Evolutionary conservation across 2,888 invertebrate species (phyloP).

Genomic region (Acronicta psi): DNA sequence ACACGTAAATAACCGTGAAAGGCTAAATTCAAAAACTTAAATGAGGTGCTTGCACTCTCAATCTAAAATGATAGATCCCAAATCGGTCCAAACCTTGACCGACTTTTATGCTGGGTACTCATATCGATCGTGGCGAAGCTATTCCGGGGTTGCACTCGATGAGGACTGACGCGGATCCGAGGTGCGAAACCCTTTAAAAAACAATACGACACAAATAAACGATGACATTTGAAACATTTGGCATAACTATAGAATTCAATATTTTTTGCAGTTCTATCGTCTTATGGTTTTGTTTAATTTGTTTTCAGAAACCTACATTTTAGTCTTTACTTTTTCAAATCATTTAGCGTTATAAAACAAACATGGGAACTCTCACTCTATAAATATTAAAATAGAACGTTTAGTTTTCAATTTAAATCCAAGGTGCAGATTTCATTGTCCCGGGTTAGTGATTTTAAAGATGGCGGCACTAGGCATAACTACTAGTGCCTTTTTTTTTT

Average conservation of each 20-base stretch:
- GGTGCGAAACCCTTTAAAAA: slow-evolving; percentile 43
- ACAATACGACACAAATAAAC: slow-evolving; percentile 43
- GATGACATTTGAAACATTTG: slow-evolving; percentile 10
- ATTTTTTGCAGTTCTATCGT: neutral
- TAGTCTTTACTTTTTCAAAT: no score
- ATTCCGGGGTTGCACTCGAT: slow-evolving; percentile 52
- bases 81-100: slow-evolving; percentile 45
- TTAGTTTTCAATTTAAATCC: slow-evolving; percentile 43
- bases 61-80: slow-evolving; percentile 47
- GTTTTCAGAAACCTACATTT: neutral
- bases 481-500: slow-evolving; percentile 52
- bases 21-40: slow-evolving; percentile 4
- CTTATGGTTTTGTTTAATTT: no score
- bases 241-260: neutral
- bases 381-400: slow-evolving; percentile 25
- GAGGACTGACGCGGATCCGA: slow-evolving; percentile 28
- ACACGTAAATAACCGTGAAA: slow-evolving; percentile 14
- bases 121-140: slow-evolving; percentile 47
- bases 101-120: slow-evolving; percentile 43
- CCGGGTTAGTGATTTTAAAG: slow-evolving; percentile 56
- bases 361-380: slow-evolving; percentile 9
- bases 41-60: slow-evolving; percentile 35
- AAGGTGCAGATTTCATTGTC: slow-evolving; percentile 37
- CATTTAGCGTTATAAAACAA: neutral
- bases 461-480: slow-evolving; percentile 59